Percentiles rank a stretch among this genome's conserved stretches.
phyloP scores from a whole-genome alignment of 2,113 vertebrate species.

The Opisthocomus hoazin region DNA sequence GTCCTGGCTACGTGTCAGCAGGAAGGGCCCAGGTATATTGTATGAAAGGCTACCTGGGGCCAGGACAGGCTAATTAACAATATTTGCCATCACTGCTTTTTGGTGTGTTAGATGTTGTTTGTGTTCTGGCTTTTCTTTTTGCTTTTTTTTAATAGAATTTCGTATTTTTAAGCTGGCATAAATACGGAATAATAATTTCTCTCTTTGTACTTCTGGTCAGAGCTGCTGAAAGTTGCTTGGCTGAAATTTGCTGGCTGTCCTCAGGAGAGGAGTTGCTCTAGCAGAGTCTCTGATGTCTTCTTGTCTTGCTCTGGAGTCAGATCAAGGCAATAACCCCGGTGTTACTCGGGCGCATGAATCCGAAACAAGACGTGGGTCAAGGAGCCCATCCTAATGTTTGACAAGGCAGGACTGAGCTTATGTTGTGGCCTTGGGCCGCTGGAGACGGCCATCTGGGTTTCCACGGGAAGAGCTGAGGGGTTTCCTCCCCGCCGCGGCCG shows the following conservation, averaged over 20 bases:
- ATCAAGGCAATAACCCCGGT: not conserved
- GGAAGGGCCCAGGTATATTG: not conserved
- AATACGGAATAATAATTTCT: not conserved
- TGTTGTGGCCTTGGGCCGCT: not conserved
- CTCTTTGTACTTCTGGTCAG: not conserved
- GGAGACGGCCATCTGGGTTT: not conserved
- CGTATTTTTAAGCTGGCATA: not conserved
- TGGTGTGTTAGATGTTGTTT: not conserved
- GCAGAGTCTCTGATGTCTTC: not conserved
- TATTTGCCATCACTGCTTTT: not conserved
- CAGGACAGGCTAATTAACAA: not conserved
- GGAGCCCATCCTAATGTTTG: not conserved
- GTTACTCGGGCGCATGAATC: not conserved
- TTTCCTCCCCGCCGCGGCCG: accelerated
- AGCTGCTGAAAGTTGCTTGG: not conserved
- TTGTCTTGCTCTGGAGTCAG: not conserved
- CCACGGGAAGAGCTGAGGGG: not conserved
- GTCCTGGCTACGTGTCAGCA: not conserved
- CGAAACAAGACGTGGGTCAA: not conserved
- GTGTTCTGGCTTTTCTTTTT: not conserved
- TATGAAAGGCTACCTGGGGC: not conserved
- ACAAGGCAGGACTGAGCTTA: not conserved
- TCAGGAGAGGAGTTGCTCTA: not conserved
- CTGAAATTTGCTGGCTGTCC: not conserved
- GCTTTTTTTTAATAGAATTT: no score